A percentile compares a stretch with the other conserved stretches of the same genome.
phyloP scores from a whole-genome alignment of 2,888 invertebrate genomes.

The Hartigia nigra region DNA sequence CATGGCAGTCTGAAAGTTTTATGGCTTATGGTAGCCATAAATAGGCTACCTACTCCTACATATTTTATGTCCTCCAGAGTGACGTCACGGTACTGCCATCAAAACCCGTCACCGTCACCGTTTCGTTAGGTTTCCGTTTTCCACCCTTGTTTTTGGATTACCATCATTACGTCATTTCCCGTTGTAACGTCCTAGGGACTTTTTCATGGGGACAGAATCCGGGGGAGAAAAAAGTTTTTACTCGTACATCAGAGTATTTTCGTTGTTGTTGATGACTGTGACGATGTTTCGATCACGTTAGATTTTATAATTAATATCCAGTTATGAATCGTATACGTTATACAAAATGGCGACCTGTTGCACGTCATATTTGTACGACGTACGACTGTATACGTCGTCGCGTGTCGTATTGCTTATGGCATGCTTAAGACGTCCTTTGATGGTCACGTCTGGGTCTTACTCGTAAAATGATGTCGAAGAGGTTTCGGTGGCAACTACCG shows the following conservation, averaged over 20 bases:
- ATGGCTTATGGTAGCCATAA: neutral
- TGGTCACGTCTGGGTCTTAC: neutral
- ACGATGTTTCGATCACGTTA: neutral
- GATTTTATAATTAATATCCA: neutral
- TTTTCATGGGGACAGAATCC: too few species aligned
- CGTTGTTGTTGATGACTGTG: neutral
- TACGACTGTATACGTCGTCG: neutral
- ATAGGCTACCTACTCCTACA: neutral
- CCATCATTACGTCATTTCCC: too few species aligned
- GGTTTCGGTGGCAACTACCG: neutral
- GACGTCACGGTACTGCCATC: neutral
- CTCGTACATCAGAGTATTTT: rapidly evolving
- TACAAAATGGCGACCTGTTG: neutral
- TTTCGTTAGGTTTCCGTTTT: neutral
- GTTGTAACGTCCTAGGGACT: too few species aligned
- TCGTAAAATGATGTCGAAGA: neutral
- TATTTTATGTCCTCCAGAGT: neutral
- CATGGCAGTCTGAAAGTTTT: slow-evolving; percentile 4
- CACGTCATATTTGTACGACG: neutral
- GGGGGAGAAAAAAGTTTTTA: neutral
- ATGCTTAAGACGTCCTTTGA: neutral
- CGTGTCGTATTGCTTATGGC: neutral
- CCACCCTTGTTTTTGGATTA: neutral
- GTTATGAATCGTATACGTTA: neutral
- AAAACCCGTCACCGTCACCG: neutral